These are phyloP conservation scores for Apocrypta bakeri DNA, from an alignment of 1,140 invertebrate species.

Conservation along the genomic window DNA sequence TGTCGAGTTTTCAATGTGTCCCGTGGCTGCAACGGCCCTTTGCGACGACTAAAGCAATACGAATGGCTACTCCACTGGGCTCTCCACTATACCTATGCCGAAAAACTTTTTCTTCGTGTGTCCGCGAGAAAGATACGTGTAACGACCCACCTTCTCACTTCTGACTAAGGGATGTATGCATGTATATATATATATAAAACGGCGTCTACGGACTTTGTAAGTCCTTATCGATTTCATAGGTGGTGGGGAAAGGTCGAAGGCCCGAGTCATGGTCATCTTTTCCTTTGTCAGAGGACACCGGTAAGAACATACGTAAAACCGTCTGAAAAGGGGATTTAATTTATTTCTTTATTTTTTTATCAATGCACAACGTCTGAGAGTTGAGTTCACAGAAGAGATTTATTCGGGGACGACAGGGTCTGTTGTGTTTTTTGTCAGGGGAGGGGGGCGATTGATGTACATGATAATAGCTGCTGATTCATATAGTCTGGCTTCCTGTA, in stretches of 20 bases:
- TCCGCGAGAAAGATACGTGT: neutral
- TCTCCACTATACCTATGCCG: neutral
- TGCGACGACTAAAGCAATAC: slow-evolving; percentile 1
- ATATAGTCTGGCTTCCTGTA: neutral
- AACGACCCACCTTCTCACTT: neutral
- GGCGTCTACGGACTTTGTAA: neutral
- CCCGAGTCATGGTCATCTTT: slow-evolving; percentile 6
- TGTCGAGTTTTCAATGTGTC: slow-evolving; percentile 32
- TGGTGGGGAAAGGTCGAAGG: neutral
- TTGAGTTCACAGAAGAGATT: neutral
- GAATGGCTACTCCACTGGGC: neutral
- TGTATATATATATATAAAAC: neutral
- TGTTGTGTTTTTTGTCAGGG: neutral
- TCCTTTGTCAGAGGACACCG: neutral
- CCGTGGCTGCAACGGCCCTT: neutral
- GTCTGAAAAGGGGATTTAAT: neutral
- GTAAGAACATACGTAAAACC: slow-evolving; percentile 1
- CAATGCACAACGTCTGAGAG: neutral
- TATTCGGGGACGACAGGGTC: neutral
- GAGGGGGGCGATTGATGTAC: neutral
- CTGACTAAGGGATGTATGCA: too few relatives aligned
- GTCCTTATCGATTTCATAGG: slow-evolving; percentile 13
- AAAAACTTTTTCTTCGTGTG: neutral
- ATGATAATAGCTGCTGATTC: neutral
- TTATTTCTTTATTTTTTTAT: neutral